Percentiles rank a stretch among this genome's conserved stretches.
Evolutionary conservation across 2,113 vertebrate species (phyloP).

Genomic region (Sphaerodactylus townsendi): DNA sequence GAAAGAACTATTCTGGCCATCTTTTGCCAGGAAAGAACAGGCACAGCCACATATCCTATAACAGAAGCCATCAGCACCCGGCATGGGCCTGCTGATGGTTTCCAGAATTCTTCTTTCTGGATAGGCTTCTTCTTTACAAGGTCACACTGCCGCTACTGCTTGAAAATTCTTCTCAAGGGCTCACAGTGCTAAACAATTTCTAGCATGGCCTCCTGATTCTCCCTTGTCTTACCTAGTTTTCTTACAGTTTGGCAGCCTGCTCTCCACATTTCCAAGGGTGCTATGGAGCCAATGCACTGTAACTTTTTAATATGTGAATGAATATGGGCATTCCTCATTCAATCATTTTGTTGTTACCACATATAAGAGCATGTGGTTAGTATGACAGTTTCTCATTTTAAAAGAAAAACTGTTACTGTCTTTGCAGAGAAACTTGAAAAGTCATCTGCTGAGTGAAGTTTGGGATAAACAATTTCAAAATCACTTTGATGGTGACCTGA

Average conservation of each 20-base stretch:
- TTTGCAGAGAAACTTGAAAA: conserved; percentile 17
- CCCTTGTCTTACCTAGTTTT: not conserved
- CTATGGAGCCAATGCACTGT: not conserved
- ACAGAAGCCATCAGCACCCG: not conserved
- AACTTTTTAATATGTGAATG: not conserved
- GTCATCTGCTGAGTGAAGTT: conserved; percentile 42
- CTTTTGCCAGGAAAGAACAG: not conserved
- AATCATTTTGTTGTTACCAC: not conserved
- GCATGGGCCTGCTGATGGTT: not conserved
- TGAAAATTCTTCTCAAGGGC: not conserved
- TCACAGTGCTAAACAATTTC: too few relatives aligned
- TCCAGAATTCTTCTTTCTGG: not conserved
- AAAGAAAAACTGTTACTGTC: not conserved
- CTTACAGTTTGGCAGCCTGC: not conserved
- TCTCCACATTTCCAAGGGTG: not conserved
- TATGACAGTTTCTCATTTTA: not conserved
- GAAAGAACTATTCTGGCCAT: not conserved
- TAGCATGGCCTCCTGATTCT: not conserved
- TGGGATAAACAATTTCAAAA: conserved; percentile 23
- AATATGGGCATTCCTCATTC: not conserved
- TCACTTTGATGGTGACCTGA: conserved; percentile 43
- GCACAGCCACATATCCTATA: not conserved
- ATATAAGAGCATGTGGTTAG: not conserved
- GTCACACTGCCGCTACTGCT: not conserved
- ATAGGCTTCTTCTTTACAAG: not conserved